Base-by-base conservation (phyloP, 1,140 invertebrate species). In the Antheraea mylitta region DNA sequence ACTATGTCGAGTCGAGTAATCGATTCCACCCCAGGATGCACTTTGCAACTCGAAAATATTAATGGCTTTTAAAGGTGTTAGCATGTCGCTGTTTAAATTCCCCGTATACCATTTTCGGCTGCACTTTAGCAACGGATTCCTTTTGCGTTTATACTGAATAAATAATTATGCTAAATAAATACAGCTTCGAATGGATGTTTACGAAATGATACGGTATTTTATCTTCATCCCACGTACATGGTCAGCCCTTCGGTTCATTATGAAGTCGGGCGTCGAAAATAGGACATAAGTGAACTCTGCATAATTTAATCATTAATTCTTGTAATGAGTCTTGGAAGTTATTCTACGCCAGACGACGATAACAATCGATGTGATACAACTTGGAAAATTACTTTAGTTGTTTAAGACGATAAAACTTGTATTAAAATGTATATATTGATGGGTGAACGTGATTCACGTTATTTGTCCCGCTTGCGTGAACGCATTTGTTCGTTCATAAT, bases 271-370 rank as follows among this genome's bases (percentile, higher is more conserved):
- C 79, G 76, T 79, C 80, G 78, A 64, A 81, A 64, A 75, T 69
- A 73, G 82, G 82, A 86, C 83, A 82, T 84, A 81, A 83, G 74
- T 80, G 82, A 74, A 80, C 81, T 87, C 86, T 90, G 89, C 85
- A 91, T 89, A 89, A 89, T 89, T 89, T 80, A 84, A 67, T 81
- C 82, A 89, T 89, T 91, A 91, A 87, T 89, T 86, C 78, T 82
- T 82, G 73, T 86, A 89, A 89, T 89, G 81, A 91, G 82, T 86
- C 82, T 82, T 82, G 75, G 76, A 89, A 89, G 81, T 86, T n/a
- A 30, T 30, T 82, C 81, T 87, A 74, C 67, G 79, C 79, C 80
- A 84, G 82, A 86, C 86, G 80, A 70, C 69, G 77, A 76, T 85
- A 83, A 85, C 85, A 83, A 83, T 72, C 69, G 64, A 72, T 77